Evolutionary conservation across 2,888 invertebrate species (phyloP).

Genomic region (Calameuta filiformis): DNA sequence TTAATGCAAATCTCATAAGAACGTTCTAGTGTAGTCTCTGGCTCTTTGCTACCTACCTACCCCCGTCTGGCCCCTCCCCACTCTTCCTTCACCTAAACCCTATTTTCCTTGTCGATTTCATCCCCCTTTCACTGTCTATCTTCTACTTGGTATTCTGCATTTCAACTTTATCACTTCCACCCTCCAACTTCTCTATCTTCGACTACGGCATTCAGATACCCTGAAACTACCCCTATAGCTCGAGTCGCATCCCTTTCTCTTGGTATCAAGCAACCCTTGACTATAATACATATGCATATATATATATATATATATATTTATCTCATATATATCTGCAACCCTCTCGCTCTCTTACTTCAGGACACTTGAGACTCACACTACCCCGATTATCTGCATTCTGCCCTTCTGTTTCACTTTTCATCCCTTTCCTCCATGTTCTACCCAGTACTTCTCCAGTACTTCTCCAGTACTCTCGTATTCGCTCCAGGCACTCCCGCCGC

Average conservation of each 20-base stretch:
- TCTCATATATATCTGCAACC: background rate
- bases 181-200: background rate
- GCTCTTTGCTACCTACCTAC: background rate
- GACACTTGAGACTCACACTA: background rate
- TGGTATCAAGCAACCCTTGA: background rate
- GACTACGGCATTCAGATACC: background rate
- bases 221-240: background rate
- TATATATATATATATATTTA: background rate
- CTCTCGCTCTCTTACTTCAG: background rate
- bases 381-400: background rate
- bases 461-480: background rate
- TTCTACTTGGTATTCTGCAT: background rate
- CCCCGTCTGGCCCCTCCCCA: too few relatives aligned
- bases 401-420: background rate
- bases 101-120: background rate
- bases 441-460: background rate
- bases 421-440: background rate
- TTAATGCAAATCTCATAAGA: slow-evolving; percentile 24
- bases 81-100: background rate
- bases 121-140: background rate
- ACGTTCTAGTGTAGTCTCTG: background rate
- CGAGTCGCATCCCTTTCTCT: background rate
- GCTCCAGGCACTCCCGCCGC: background rate
- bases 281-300: background rate
- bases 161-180: slow-evolving; percentile 9